These are phyloP conservation scores for Venusia cambrica DNA, from an alignment of 2,888 invertebrate genomes.

Conservation along the genomic window DNA sequence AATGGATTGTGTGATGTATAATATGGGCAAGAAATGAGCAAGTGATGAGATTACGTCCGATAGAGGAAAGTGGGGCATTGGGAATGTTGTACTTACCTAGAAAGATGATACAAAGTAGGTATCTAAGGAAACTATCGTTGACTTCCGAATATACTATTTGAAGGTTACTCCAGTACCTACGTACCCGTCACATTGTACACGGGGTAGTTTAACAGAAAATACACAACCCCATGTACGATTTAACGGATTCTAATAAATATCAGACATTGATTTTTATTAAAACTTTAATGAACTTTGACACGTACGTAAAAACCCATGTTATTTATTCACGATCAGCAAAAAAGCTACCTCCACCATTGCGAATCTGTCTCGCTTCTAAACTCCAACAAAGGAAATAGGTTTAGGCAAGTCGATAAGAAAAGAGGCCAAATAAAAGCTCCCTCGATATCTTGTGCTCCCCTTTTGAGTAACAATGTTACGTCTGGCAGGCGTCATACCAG, in stretches of 20 bases:
- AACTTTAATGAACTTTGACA: constrained; percentile 68
- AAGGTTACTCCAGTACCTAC: no score
- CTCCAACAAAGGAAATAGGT: constrained; percentile 51
- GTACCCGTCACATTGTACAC: no score
- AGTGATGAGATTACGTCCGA: no score
- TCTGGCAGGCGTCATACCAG: constrained; percentile 63
- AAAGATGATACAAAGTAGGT: no score
- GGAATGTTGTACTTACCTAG: no score
- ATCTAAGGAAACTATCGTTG: no score
- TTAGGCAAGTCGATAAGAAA: constrained; percentile 30
- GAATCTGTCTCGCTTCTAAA: constrained; percentile 49
- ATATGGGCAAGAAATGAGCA: no score
- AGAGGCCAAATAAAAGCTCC: constrained; percentile 48
- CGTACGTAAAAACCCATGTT: constrained; percentile 52
- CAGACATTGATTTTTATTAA: constrained; percentile 30
- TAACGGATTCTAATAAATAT: constrained; percentile 8
- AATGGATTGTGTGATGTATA: no score
- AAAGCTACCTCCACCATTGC: constrained; percentile 52
- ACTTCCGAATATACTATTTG: no score
- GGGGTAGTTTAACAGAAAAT: no score
- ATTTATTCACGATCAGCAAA: constrained; percentile 45
- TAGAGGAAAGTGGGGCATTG: no score
- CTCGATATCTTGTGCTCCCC: constrained; percentile 60
- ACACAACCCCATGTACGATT: no score
- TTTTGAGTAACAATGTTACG: constrained; percentile 66